Evolutionary conservation across 2,888 invertebrate species (phyloP).

Genomic region (Diadegma fenestrale): DNA sequence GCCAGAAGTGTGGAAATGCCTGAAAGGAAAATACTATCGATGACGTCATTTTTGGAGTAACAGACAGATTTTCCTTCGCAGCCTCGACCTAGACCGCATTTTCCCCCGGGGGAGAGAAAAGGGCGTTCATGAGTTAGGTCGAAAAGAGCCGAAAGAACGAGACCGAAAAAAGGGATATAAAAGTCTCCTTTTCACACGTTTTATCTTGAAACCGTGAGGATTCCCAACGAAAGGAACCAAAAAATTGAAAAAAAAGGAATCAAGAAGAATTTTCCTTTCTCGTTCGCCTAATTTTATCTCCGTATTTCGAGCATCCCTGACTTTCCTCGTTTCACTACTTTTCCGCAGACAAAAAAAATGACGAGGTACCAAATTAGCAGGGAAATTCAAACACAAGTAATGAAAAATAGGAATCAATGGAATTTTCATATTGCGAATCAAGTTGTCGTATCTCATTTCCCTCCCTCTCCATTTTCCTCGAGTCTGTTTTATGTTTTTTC

Average conservation of each 20-base stretch:
- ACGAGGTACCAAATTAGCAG: not conserved
- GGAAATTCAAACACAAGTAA: not conserved
- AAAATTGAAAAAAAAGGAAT: not conserved
- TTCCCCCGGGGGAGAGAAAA: not conserved
- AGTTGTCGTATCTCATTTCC: not conserved
- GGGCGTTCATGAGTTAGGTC: not conserved
- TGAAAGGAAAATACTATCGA: too few relatives aligned
- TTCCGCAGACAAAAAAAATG: not conserved
- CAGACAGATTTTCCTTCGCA: too few relatives aligned
- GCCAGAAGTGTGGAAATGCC: too few relatives aligned
- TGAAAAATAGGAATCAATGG: not conserved
- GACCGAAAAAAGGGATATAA: conserved; percentile 4
- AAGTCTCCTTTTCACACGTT: conserved; percentile 9
- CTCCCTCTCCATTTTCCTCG: not conserved
- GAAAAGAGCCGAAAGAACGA: not conserved
- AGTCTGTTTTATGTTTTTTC: not conserved
- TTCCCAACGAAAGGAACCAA: not conserved
- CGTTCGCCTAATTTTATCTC: not conserved
- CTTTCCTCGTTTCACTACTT: not conserved
- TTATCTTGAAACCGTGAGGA: not conserved
- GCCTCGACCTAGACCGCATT: not conserved
- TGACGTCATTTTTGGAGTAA: too few relatives aligned
- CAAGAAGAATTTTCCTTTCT: not conserved
- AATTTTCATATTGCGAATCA: not conserved
- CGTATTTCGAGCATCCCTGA: not conserved